Base-by-base conservation (phyloP, 2,888 invertebrate genomes). In the Machimus rusticus region DNA sequence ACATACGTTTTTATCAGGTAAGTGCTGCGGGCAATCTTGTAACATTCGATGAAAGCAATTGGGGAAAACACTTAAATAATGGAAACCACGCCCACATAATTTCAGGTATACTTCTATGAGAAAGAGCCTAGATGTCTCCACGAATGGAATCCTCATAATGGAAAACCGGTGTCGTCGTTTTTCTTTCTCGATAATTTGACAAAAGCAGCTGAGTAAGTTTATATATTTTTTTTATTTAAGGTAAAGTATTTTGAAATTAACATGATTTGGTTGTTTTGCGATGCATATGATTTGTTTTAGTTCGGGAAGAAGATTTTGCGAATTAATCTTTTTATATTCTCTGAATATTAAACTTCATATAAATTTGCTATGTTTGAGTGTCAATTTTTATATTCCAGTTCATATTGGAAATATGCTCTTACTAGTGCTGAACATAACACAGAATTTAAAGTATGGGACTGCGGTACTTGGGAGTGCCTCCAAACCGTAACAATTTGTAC, bases 351-450 rank as follows among this genome's bases (percentile, higher is more conserved):
- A 46, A 28, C 14, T 81, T 1, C n/a, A 34, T 55, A 43, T 74
- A 37, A 39, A 66, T 85, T 31, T n/a, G 31, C 9, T 4, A 74
- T 16, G 2, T 12, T n/a, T 8, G 23, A 34, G 74, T n/a, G 1
- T 34, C 5, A 14, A 14, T 19, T 37, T 37, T 5, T 37, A 87
- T 37, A 6, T 90, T 95, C 95, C 89, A 94, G 94, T 16, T 95
- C 96, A 91, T 98, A 98, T 93, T 99, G 99, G 99, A 98, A 98
- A 92, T 98, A 96, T 93, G 98, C 97, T 0, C 95, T 99, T 74
- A 99, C 99, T 0, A 98, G 98, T 0, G 96, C 98, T 0, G 96
- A 96, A 89, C 95, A 97, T 92, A 99, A 99, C 93, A 96, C 97
- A 0, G 97, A 97, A 90, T 93, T 99, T 86, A 99, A 98, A 93